These are phyloP conservation scores for Fukomys damarensis DNA, from an alignment of 2,113 vertebrate genomes.

Conservation along the genomic window DNA sequence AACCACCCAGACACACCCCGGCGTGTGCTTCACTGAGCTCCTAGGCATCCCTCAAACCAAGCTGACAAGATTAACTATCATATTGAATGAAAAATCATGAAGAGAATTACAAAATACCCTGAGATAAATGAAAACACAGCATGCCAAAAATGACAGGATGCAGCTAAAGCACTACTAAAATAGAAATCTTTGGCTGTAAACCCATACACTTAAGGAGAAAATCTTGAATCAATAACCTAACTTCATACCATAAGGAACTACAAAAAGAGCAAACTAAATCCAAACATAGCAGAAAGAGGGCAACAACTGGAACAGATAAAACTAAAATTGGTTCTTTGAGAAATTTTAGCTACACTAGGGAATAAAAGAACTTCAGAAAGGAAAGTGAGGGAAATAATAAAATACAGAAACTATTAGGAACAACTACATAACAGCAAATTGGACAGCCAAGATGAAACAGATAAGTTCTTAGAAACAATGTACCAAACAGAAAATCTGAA, in stretches of 20 bases:
- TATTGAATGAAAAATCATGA: not conserved
- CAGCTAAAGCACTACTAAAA: not conserved
- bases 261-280: not conserved
- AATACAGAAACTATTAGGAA: not conserved
- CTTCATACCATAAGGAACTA: not conserved
- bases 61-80: not conserved
- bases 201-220: not conserved
- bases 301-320: not conserved
- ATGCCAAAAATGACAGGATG: not conserved
- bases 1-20: not conserved
- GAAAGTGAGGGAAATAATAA: not conserved
- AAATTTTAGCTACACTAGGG: not conserved
- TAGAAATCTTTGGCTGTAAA: not conserved
- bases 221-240: not conserved
- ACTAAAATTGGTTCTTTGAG: not conserved
- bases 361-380: not conserved
- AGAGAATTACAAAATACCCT: not conserved
- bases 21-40: too few relatives aligned
- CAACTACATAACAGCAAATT: not conserved
- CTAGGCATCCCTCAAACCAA: not conserved
- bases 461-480: not conserved
- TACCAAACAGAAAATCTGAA: not conserved
- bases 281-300: not conserved
- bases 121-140: not conserved
- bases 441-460: not conserved